phyloP scores from a whole-genome alignment of 2,797 vertebrate species.

The Galagoides demidoff region DNA sequence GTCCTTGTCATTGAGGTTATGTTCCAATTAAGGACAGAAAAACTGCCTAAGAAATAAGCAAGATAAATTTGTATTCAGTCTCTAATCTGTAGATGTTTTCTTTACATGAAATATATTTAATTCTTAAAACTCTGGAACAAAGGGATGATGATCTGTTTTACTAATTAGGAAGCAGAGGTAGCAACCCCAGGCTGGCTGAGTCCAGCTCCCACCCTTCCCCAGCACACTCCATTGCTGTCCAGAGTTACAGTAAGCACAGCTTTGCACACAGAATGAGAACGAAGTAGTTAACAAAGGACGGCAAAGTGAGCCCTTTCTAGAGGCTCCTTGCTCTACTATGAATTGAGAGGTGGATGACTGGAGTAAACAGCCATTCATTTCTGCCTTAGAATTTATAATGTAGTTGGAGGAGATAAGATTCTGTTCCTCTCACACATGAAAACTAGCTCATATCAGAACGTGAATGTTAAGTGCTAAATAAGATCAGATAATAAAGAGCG shows the following conservation, averaged over 20 bases:
- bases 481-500: slow-evolving; percentile 56
- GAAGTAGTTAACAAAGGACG: not conserved
- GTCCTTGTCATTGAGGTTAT: not conserved
- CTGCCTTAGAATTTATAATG: slow-evolving; percentile 23
- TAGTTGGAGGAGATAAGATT: slow-evolving; percentile 41
- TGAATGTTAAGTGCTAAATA: slow-evolving; percentile 57
- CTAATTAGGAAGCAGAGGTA: not conserved
- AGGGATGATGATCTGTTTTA: not conserved
- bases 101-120: not conserved
- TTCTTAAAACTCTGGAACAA: not conserved
- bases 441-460: slow-evolving; percentile 3
- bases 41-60: not conserved
- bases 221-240: not conserved
- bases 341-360: not conserved
- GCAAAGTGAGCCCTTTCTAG: not conserved
- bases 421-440: slow-evolving; percentile 35
- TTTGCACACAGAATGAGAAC: not conserved
- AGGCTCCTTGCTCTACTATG: not conserved
- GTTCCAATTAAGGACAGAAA: not conserved
- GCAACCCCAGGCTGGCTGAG: not conserved
- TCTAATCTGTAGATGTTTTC: not conserved
- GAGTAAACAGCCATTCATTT: not conserved
- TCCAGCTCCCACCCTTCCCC: not conserved
- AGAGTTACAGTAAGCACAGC: not conserved
- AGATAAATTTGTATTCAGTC: not conserved